Conservation (phyloP, 2,797 vertebrate species). For the Betta splendens region DNA sequence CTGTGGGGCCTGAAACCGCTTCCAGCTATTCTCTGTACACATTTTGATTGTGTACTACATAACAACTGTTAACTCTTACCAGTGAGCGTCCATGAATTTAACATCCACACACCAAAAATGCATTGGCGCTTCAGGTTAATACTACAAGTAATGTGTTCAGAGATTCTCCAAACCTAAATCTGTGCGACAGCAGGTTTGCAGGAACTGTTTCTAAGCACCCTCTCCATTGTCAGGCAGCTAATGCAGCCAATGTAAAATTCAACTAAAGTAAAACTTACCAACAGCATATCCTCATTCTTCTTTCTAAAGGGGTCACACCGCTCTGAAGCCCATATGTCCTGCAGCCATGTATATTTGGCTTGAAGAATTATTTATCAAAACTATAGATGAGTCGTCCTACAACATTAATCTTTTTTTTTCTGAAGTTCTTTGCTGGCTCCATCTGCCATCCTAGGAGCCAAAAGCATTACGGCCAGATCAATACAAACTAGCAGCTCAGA, state of each 20-base stretch:
- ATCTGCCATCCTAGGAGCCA: constrained; percentile 69
- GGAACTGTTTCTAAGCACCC: background rate
- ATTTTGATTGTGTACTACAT: constrained; percentile 46
- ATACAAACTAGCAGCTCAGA: constrained; percentile 80
- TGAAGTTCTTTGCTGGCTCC: constrained; percentile 54
- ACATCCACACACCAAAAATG: too few relatives aligned
- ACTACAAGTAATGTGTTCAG: too few relatives aligned
- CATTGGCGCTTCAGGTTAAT: too few relatives aligned
- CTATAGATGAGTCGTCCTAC: constrained; percentile 55
- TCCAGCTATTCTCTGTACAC: background rate
- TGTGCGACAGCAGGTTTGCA: background rate
- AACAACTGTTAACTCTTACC: constrained; percentile 45
- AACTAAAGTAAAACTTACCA: background rate
- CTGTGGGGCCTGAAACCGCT: constrained; percentile 36
- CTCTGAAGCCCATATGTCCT: constrained; percentile 31
- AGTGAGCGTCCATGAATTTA: constrained; percentile 17
- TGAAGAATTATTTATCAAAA: constrained; percentile 59
- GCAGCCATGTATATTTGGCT: constrained; percentile 46
- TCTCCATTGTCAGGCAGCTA: background rate
- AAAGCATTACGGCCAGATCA: constrained; percentile 75
- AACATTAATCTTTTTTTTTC: constrained; percentile 61
- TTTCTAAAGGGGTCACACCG: constrained; percentile 17
- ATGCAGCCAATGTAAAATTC: background rate
- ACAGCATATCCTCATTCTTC: constrained; percentile 5
- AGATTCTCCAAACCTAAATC: background rate